Base-by-base conservation (phyloP, 2,888 invertebrate species). In the Diarsia dahlii region DNA sequence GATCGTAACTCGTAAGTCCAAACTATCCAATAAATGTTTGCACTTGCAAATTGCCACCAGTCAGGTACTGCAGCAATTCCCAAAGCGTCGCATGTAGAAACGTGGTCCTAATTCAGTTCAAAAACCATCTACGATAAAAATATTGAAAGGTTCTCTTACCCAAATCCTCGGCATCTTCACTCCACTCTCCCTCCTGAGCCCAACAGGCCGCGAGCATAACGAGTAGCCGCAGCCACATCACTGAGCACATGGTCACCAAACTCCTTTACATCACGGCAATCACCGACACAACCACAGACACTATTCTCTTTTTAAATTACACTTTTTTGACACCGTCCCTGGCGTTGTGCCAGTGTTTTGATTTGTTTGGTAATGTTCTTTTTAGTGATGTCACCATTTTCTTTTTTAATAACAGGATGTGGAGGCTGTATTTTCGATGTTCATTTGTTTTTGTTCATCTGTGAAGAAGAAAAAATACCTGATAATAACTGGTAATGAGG, bases 171-270 rank as follows among this genome's bases (percentile, higher is more conserved):
- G 96, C 96, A 81, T 96, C 96, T 81, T 96, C 96, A 67, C 95
- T 96, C 96, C 96, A 96, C 88, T 96, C 96, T 45, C 96, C 96
- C 75, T 96, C 96, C 86, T 96, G 96, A 65, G 96, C 96, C 93
- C 95, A 95, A 90, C 95, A 95, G 34, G 94, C 95, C 48, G 95
- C 94, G 84, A 96, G 91, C 93, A 96, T 93, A 91, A 96, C 92
- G 80, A 95, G 76, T 88, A 96, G 84, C 88, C 92, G 92, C 77
- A 95, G 86, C 94, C 95, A 95, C 94, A 95, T 95, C 85, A 95
- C 95, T 79, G 94, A 93, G 87, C 94, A 95, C 96, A 96, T 96
- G 88, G 85, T 93, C 80, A 88, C 82, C 66, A 78, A 85, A 84
- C 87, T 86, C 72, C 76, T 85, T 93, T 91, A 93, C 93, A 92